Base-by-base conservation (phyloP, 1,140 invertebrate species). In the Adelges cooleyi region DNA sequence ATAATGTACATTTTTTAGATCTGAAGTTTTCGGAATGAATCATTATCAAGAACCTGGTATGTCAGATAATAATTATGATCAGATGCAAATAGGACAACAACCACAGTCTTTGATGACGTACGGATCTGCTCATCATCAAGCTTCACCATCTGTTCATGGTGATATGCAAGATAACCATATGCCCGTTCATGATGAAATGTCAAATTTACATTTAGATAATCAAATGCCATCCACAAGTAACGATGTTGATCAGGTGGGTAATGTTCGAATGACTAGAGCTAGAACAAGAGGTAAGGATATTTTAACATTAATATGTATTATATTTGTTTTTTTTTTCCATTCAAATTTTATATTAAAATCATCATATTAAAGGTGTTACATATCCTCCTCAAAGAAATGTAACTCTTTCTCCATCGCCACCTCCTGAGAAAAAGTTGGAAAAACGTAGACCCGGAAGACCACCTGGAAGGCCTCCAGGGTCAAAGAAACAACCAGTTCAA, bases 381-480 rank as follows among this genome's bases (percentile, higher is more conserved):
- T 66, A 54, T 66, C 66, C 69, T 36, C 33, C 76, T 70, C 8
- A 75, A 72, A 18, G 73, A 70, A 2, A 75, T 73, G 6, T 75
- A 72, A 6, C 75, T 73, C 70, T 69, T 17, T 66, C 69, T 18
- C 62, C 72, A 73, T 74, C 71, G 68, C 69, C 62, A 33, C 66
- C 67, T 11, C 22, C 48, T n/a, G 71, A 76, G 71, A 72, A 71
- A 25, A 56, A 66, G 9, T 54, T 69, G 33, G 69, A 67, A 68
- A 72, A 72, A 62, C 67, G 73, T 42, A 62, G 44, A 33, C 56
- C 56, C 29, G 66, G 67, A 67, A 75, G 73, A 46, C 74, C 77
- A 68, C 78, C 77, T 52, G 77, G 78, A 33, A 76, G 69, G 29
- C 77, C 74, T 50, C 72, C 76, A 3, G 73, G 74, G 0, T 74